Evolutionary conservation across 1,140 invertebrate species (phyloP), one percentile per base, ranked within the genome.

Genomic region (Drosophila nannoptera): DNA sequence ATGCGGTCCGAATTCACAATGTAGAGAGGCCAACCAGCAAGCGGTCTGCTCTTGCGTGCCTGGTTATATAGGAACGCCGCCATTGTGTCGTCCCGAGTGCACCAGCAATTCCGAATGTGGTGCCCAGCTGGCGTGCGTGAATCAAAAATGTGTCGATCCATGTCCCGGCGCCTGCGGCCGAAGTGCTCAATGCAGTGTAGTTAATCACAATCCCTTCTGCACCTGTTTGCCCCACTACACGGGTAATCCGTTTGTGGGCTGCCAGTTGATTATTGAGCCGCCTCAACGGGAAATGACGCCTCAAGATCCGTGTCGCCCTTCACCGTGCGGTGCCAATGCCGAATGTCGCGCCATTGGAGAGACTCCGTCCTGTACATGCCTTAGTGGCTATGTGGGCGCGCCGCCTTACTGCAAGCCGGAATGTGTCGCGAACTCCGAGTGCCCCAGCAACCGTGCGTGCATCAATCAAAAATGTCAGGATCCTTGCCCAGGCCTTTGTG

Each of bases 371-470:
- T 95, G 95, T 75, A 91, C 92, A 5, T 96, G 95, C 78, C 88
- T 93, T 40, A 89, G 92, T 9, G 92, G 93, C 50, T 95, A 93
- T 78, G 91, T 94, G 6, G 95, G 95, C 46, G 89, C 92, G 4
- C 93, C 95, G 6, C 94, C 94, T 0, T 93, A 93, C 84, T 96
- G 94, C 81, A 90, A 92, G 66, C 93, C 94, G 4, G 94, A 95
- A 90, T 95, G 94, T 82, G 91, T 93, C n/a, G 91, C 92, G 4
- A 94, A 93, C 87, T 92, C 92, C 4, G 95, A 96, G 73, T 96
- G 95, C 88, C 69, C 92, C 0, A 91, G 90, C 55, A 91, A 92
- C 74, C 91, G 92, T 72, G 93, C 94, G 5, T 95, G 94, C 75
- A 92, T 94, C 6, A 93, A 93, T 78, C 92, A 93, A 66, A 93